Percentiles rank a stretch among this genome's conserved stretches.
These are phyloP conservation scores for Brachylomia viminalis DNA, from an alignment of 2,888 invertebrate species.

Conservation along the genomic window DNA sequence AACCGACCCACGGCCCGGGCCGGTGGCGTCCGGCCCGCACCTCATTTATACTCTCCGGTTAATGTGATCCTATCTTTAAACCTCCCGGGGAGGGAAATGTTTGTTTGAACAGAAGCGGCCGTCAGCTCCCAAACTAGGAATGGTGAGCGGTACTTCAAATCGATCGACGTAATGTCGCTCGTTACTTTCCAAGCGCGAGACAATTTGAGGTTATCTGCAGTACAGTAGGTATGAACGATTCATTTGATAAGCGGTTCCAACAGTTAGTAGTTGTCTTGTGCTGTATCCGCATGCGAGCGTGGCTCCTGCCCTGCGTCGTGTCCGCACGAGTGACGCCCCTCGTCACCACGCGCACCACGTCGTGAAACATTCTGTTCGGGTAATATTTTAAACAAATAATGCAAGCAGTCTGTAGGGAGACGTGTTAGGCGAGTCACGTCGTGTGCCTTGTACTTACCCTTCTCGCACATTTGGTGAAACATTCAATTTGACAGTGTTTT, in stretches of 20 bases:
- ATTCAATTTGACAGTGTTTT: constrained; percentile 2
- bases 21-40: constrained; percentile 63
- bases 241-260: constrained; percentile 34
- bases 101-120: constrained; percentile 31
- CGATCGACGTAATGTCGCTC: constrained; percentile 27
- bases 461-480: background rate
- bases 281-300: background rate
- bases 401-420: constrained; percentile 22
- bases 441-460: background rate
- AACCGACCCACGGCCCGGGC: constrained; percentile 66
- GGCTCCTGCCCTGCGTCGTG: background rate
- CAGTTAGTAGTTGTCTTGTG: constrained; percentile 15
- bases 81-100: constrained; percentile 73
- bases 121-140: constrained; percentile 32
- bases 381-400: constrained; percentile 57
- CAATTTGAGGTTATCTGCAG: constrained; percentile 35
- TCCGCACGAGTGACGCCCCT: constrained; percentile 49
- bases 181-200: constrained; percentile 31
- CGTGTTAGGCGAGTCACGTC: constrained; percentile 19
- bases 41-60: constrained; percentile 82
- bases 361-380: constrained; percentile 41
- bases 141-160: constrained; percentile 5
- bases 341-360: constrained; percentile 16
- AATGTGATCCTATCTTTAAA: constrained; percentile 87
- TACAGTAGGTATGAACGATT: constrained; percentile 37